Evolutionary conservation across 2,797 vertebrate genomes (phyloP).

Genomic region (Melanogrammus aeglefinus): DNA sequence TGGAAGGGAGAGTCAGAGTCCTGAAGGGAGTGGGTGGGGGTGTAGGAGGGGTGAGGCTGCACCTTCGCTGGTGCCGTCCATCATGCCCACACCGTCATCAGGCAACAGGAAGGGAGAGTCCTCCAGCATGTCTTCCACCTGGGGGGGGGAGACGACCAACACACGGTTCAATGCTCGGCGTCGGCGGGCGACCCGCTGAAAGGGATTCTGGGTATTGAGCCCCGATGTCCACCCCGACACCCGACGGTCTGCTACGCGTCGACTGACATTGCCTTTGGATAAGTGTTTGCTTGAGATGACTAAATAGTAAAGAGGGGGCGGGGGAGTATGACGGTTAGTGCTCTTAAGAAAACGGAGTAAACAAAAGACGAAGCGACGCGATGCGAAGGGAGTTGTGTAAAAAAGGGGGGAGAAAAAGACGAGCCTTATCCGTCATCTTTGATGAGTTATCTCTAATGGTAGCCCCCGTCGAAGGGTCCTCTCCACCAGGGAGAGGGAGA

Average conservation of each 20-base stretch:
- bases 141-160: not conserved
- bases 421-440: conserved; percentile 41
- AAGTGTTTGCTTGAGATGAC: not conserved
- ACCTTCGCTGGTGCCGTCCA: conserved; percentile 95
- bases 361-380: not conserved
- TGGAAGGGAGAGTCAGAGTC: not conserved
- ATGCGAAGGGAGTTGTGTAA: not conserved
- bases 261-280: not conserved
- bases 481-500: conserved; percentile 44
- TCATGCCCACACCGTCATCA: conserved; percentile 86
- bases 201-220: no score
- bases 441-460: conserved; percentile 34
- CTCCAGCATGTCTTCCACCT: conserved; percentile 88
- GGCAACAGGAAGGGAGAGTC: conserved; percentile 91
- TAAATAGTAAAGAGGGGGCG: not conserved
- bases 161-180: no score
- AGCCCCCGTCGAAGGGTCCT: conserved; percentile 57
- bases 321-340: not conserved
- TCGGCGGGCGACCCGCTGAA: no score
- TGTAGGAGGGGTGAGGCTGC: not conserved
- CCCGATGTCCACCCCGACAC: no score
- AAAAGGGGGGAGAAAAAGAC: conserved; percentile 11
- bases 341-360: not conserved
- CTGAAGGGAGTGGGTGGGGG: not conserved
- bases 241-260: no score